A percentile compares a stretch with the other conserved stretches of the same genome.
These are phyloP conservation scores for Norana najaformis DNA, from an alignment of 2,888 invertebrate species.

Conservation along the genomic window DNA sequence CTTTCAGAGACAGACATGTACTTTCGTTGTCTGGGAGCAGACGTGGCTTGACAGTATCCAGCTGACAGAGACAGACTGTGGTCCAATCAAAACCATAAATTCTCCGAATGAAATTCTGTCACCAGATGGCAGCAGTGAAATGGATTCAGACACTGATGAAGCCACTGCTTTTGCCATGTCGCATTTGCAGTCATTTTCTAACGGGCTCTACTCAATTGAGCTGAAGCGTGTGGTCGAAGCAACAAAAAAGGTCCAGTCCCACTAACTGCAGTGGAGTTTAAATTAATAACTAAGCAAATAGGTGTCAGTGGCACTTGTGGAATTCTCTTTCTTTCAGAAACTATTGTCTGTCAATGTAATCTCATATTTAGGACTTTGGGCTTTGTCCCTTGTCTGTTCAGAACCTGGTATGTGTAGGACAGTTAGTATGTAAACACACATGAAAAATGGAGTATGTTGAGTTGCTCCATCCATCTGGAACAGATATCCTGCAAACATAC, in stretches of 20 bases:
- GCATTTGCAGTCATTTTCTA: conserved; percentile 37
- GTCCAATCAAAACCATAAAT: background rate
- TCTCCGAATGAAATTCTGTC: background rate
- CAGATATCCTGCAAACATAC: too few species aligned
- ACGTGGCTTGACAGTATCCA: background rate
- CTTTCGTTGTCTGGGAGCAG: conserved; percentile 17
- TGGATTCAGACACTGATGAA: conserved; percentile 19
- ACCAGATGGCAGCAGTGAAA: conserved; percentile 16
- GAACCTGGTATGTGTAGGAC: background rate
- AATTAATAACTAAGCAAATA: background rate
- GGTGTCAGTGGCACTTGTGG: background rate
- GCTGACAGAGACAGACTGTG: background rate
- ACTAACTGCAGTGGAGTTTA: background rate
- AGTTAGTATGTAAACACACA: background rate
- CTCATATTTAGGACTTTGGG: too few species aligned
- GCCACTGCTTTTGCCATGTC: conserved; percentile 39
- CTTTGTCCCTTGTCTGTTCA: background rate
- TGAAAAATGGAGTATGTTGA: too few species aligned
- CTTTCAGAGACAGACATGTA: conserved; percentile 3
- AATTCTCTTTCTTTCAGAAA: background rate
- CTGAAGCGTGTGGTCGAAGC: conserved; percentile 33
- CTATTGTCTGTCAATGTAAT: background rate
- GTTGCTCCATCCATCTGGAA: too few species aligned
- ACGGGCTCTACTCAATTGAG: conserved; percentile 36
- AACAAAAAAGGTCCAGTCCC: conserved; percentile 35